Base-by-base conservation (phyloP, 92 coral and sea anemone species). In the Micromussa lordhowensis region DNA sequence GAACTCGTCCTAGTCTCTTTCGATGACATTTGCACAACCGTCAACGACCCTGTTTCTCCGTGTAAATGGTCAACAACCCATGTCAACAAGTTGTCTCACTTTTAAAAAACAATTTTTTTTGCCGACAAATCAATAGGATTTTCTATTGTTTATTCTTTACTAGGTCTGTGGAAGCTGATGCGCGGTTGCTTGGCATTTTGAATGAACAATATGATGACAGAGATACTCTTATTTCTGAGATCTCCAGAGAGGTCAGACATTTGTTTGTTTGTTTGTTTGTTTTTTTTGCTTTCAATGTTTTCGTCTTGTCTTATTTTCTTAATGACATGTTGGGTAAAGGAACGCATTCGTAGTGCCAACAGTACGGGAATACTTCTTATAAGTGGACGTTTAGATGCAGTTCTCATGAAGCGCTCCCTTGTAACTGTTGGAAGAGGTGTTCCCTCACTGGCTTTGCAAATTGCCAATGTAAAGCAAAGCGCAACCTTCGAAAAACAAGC, bases 201-300 rank as follows among this genome's bases (percentile, higher is more conserved):
- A 93, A 89, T 82, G 98, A 94, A 75, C 98, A 94, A 61, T 89
- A 88, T 64, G 91, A 91, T 34, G 99, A 98, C 86, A 90, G 94
- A 53, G 90, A 77, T 53, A 72, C 91, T n/a, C 86, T 98, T 57
- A 87, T 96, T 81, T 94, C 91, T 49, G 96, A 90, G 66, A 93
- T 98, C 32, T 96, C 98, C 22, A 98, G 81, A n/a, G 93, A 96
- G 94, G 99, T 96, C 49, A 76, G 89, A 44, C 64, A 36, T 58
- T 36, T 59, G 82, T 26, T 44, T 34, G 49, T 24, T 5, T 24
- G n/a, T n/a, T n/a, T n/a, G n/a, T n/a, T n/a, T n/a, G n/a, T n/a
- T n/a, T n/a, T n/a, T n/a, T n/a, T n/a, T n/a, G 9, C 1, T 59
- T 17, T 4, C 8, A 59, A 19, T 24, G 69, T 64, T 22, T 64